Percentiles rank a stretch among this genome's conserved stretches.
Conservation (phyloP, 2,797 vertebrate species). For the Nyctibius grandis region DNA sequence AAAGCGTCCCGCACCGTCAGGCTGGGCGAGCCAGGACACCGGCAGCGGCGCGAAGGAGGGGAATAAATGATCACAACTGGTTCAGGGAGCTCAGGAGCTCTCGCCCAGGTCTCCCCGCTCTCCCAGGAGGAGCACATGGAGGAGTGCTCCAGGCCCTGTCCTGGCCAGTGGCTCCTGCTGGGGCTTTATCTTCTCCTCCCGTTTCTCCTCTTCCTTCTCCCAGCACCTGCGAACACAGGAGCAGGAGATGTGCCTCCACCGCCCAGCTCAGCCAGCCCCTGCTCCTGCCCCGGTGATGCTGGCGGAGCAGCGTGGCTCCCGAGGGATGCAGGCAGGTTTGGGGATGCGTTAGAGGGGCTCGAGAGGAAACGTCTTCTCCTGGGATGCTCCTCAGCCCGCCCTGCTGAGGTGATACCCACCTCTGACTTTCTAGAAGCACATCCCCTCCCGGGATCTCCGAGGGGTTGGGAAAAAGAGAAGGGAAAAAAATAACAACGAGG, state of each 20-base stretch:
- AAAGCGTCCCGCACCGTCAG: rapidly evolving
- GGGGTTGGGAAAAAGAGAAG: background rate
- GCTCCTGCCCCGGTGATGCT: background rate
- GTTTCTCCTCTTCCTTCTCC: background rate
- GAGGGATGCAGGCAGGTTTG: background rate
- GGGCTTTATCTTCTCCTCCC: background rate
- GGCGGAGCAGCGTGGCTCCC: rapidly evolving
- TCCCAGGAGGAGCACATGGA: background rate
- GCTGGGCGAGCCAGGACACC: background rate
- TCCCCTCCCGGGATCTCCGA: rapidly evolving
- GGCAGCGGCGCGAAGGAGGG: background rate
- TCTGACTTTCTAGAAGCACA: background rate
- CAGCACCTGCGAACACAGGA: background rate
- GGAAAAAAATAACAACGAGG: background rate
- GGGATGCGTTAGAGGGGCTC: background rate
- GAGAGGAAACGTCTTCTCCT: background rate
- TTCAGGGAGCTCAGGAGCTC: background rate
- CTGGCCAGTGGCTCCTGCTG: background rate
- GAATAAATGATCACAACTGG: background rate
- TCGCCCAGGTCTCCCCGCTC: background rate
- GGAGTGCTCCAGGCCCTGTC: background rate
- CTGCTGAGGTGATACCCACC: background rate
- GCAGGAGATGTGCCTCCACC: background rate
- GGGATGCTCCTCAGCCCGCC: background rate
- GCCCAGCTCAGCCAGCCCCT: background rate